These are phyloP conservation scores for Galbula dea DNA, from an alignment of 2,113 vertebrate species.

Conservation along the genomic window DNA sequence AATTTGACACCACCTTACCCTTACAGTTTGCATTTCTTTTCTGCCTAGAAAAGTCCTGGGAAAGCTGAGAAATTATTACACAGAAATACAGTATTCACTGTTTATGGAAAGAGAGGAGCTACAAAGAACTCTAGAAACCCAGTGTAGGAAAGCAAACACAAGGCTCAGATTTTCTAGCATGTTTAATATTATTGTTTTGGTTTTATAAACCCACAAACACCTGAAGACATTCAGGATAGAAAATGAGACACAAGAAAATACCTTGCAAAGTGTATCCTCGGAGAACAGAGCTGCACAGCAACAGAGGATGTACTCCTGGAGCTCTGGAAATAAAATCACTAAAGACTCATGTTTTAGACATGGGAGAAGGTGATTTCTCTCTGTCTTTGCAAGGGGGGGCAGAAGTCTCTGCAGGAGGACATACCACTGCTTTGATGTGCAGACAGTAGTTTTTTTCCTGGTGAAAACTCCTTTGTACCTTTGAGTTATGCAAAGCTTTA, in stretches of 20 bases:
- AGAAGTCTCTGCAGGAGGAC: not conserved
- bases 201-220: not conserved
- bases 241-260: not conserved
- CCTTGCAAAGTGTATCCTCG: not conserved
- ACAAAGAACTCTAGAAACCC: not conserved
- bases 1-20: not conserved
- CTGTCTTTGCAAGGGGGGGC: not conserved
- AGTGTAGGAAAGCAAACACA: not conserved
- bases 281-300: not conserved
- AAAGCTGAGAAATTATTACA: not conserved
- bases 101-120: not conserved
- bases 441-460: not conserved
- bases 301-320: not conserved
- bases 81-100: not conserved
- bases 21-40: not conserved
- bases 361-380: not conserved
- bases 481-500: not conserved
- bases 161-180: not conserved
- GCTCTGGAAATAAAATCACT: not conserved
- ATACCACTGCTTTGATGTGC: not conserved
- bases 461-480: not conserved
- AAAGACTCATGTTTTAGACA: not conserved
- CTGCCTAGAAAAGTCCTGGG: not conserved
- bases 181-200: not conserved
- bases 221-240: conserved; percentile 8